Conservation (phyloP, 2,888 invertebrate species). For the Cephus pygmeus region DNA sequence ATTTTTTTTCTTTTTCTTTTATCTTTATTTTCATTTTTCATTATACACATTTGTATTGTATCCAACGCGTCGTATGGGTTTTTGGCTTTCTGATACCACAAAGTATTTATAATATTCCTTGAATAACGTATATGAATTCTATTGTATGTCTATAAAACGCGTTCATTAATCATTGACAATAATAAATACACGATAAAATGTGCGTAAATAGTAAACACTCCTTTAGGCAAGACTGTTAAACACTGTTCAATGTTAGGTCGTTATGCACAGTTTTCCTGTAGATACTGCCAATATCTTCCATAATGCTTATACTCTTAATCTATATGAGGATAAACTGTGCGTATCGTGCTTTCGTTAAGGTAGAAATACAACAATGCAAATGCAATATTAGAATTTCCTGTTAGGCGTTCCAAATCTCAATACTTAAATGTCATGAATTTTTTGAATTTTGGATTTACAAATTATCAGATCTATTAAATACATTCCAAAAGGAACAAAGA, state of each 20-base stretch:
- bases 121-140: neutral
- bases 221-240: neutral
- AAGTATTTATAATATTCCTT: neutral
- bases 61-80: neutral
- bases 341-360: neutral
- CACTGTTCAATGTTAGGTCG: neutral
- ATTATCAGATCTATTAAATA: neutral
- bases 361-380: neutral
- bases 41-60: neutral
- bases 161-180: neutral
- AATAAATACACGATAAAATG: neutral
- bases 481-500: neutral
- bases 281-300: neutral
- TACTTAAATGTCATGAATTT: neutral
- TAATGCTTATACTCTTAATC: neutral
- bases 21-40: constrained; percentile 3
- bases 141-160: neutral
- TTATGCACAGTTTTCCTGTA: neutral
- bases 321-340: neutral
- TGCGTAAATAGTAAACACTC: neutral
- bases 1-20: constrained; percentile 1
- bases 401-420: neutral
- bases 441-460: neutral
- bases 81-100: neutral
- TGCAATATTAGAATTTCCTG: neutral